Percentiles rank a stretch among this genome's conserved stretches.
phyloP scores from a whole-genome alignment of 2,888 invertebrate species.

The Ferdinandea cuprea region DNA sequence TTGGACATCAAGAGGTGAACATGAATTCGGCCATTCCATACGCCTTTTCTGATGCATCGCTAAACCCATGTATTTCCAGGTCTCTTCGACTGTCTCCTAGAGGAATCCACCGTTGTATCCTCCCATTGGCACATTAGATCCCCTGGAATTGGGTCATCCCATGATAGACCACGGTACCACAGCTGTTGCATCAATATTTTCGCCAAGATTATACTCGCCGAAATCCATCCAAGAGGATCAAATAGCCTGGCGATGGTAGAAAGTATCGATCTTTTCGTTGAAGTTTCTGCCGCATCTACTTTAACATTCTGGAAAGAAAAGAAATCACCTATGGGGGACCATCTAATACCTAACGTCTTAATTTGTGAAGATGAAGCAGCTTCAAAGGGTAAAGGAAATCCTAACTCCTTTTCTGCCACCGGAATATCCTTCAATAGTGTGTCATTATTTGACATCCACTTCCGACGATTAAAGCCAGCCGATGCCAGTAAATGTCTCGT shows the following conservation, averaged over 20 bases:
- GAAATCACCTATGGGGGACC: slow-evolving; percentile 1
- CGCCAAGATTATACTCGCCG: no score
- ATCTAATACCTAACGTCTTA: slow-evolving; percentile 8
- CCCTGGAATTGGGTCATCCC: no score
- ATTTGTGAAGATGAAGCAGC: neutral
- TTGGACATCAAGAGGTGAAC: slow-evolving; percentile 39
- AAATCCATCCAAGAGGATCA: slow-evolving; percentile 24
- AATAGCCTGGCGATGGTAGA: slow-evolving; percentile 25
- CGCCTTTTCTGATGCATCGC: no score
- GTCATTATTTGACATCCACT: no score
- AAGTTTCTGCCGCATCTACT: neutral
- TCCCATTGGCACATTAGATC: no score
- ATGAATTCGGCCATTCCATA: neutral
- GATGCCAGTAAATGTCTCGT: slow-evolving; percentile 17
- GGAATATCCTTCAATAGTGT: slow-evolving; percentile 13
- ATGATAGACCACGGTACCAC: no score
- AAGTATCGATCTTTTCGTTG: slow-evolving; percentile 10
- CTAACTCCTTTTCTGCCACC: neutral
- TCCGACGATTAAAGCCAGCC: slow-evolving; percentile 26
- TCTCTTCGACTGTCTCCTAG: slow-evolving; percentile 6
- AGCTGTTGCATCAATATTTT: no score
- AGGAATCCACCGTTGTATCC: no score
- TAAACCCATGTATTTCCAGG: no score
- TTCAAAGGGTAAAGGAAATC: slow-evolving; percentile 9
- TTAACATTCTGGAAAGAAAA: slow-evolving; percentile 21